phyloP scores from a whole-genome alignment of 2,888 invertebrate species.

The Sinopyrophorus schimmeli region DNA sequence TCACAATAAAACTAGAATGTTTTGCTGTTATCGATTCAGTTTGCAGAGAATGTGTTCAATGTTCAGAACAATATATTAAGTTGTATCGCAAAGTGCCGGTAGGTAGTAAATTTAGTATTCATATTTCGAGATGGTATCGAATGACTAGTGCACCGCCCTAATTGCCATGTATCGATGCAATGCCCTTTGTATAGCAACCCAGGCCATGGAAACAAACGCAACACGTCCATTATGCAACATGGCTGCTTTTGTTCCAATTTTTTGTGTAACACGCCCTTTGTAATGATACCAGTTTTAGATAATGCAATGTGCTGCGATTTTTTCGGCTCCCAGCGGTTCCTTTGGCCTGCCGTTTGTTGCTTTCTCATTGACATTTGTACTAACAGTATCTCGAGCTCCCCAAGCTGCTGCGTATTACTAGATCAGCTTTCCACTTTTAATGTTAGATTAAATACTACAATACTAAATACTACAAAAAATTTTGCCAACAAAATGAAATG shows the following conservation, averaged over 20 bases:
- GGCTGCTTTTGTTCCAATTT: slow-evolving; percentile 52
- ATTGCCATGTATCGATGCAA: slow-evolving; percentile 53
- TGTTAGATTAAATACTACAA: no score
- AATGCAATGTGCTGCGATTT: slow-evolving; percentile 36
- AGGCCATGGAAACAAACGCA: slow-evolving; percentile 52
- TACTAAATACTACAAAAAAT: no score
- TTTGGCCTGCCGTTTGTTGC: slow-evolving; percentile 7
- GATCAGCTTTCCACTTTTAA: no score
- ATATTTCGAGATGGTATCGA: slow-evolving; percentile 52
- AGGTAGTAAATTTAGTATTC: slow-evolving; percentile 51
- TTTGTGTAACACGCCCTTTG: slow-evolving; percentile 46
- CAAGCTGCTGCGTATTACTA: no score
- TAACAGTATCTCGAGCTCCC: no score
- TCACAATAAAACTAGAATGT: no score
- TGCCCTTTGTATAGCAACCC: slow-evolving; percentile 50
- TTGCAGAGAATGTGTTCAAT: slow-evolving; percentile 19
- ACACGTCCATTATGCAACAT: slow-evolving; percentile 52
- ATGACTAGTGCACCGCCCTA: slow-evolving; percentile 53
- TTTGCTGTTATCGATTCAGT: no score
- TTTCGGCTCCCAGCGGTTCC: slow-evolving; percentile 18
- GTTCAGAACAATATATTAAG: slow-evolving; percentile 32
- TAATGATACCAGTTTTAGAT: slow-evolving; percentile 49
- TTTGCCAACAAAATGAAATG: no score
- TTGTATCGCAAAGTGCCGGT: slow-evolving; percentile 37
- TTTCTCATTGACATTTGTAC: neutral